These are phyloP conservation scores for Encarsia formosa DNA, from an alignment of 2,888 invertebrate genomes.

Conservation along the genomic window DNA sequence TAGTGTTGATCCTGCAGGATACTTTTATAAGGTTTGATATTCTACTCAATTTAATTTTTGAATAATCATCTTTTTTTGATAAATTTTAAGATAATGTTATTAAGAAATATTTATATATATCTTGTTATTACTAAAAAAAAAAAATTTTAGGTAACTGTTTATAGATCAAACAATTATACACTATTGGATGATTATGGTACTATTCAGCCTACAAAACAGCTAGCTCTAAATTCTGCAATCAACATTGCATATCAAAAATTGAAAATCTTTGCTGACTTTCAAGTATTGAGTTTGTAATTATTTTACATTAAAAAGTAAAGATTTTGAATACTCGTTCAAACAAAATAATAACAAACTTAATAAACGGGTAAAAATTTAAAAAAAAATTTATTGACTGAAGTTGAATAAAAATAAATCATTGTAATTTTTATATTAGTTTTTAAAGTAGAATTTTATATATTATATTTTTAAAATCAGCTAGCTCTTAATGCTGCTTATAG, in stretches of 20 bases:
- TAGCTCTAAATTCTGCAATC: slow-evolving; percentile 35
- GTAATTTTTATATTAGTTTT: not conserved
- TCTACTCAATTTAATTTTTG: not conserved
- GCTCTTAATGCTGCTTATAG: no score
- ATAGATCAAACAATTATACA: slow-evolving; percentile 18
- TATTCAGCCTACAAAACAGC: slow-evolving; percentile 30
- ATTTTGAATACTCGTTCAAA: slow-evolving; percentile 3
- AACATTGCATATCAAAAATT: slow-evolving; percentile 34
- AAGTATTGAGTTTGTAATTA: not conserved
- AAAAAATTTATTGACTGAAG: no score
- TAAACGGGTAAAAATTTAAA: no score
- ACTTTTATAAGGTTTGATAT: slow-evolving; percentile 37
- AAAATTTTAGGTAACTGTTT: no score
- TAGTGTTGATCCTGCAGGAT: slow-evolving; percentile 27
- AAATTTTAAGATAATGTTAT: not conserved
- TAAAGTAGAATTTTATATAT: not conserved
- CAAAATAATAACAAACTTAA: no score
- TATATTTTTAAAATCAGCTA: not conserved
- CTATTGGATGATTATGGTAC: slow-evolving; percentile 35
- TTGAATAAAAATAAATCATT: not conserved
- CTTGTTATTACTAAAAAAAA: slow-evolving; percentile 35
- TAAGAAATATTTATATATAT: slow-evolving; percentile 13
- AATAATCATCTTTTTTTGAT: slow-evolving; percentile 1
- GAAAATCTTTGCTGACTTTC: not conserved
- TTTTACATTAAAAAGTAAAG: not conserved